Evolutionary conservation across 2,113 vertebrate species (phyloP).

Genomic region (Alosa alosa): DNA sequence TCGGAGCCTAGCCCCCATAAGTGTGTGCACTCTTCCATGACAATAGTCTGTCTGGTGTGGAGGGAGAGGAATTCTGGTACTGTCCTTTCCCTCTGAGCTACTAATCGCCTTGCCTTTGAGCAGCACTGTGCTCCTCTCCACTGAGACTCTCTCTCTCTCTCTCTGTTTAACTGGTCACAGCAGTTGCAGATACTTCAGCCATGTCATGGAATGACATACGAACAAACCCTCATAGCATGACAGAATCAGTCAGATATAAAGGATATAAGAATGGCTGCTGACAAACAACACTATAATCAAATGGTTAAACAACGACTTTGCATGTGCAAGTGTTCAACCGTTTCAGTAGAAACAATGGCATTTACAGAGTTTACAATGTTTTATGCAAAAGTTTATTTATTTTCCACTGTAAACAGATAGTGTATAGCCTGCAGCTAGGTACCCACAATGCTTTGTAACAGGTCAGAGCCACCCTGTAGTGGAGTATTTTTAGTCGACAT

Average conservation of each 20-base stretch:
- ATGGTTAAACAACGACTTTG: not conserved
- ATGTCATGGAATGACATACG: constrained; percentile 17
- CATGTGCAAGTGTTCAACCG: not conserved
- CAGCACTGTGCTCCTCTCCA: constrained; percentile 16
- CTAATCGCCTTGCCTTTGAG: constrained; percentile 16
- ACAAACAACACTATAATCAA: not conserved
- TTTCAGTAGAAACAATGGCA: not conserved
- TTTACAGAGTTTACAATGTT: not conserved
- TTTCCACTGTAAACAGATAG: constrained; percentile 31
- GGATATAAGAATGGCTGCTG: not conserved
- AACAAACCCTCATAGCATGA: constrained; percentile 18
- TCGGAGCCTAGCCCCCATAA: constrained; percentile 12
- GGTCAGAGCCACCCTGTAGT: constrained; percentile 44
- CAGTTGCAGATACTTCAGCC: constrained; percentile 24
- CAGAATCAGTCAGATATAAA: constrained; percentile 12
- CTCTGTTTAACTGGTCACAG: constrained; percentile 28
- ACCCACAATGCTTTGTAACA: constrained; percentile 33
- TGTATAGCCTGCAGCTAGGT: constrained; percentile 25
- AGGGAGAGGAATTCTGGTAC: not conserved
- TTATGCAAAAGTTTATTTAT: constrained; percentile 25
- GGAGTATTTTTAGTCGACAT: constrained; percentile 55
- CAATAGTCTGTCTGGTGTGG: not conserved
- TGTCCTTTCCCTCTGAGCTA: constrained; percentile 26
- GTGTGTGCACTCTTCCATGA: not conserved
- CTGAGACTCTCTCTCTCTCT: not conserved